Evolutionary conservation across 2,888 invertebrate genomes (phyloP).

Genomic region (Frankliniella intonsa): DNA sequence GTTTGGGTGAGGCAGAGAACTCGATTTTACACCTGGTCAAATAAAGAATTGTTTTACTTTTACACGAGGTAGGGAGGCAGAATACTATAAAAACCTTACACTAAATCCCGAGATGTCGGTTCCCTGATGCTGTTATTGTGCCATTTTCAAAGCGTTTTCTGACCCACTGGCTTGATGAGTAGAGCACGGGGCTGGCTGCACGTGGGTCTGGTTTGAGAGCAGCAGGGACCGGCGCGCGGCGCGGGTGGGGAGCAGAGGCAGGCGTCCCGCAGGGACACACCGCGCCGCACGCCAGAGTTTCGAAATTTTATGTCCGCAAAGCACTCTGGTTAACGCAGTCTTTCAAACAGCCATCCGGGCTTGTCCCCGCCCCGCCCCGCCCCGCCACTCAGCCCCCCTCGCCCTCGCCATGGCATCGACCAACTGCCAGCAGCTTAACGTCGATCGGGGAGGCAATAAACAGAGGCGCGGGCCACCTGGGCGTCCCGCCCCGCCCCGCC

Average conservation of each 20-base stretch:
- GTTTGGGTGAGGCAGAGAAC: no score
- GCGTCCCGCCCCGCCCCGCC: not conserved
- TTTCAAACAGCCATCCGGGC: constrained; percentile 12
- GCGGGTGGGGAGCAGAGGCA: not conserved
- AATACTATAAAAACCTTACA: no score
- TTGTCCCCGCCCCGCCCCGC: not conserved
- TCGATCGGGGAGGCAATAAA: constrained; percentile 26
- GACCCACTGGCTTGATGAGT: no score
- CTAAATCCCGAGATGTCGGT: no score
- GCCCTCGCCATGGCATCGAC: not conserved
- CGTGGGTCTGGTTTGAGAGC: no score
- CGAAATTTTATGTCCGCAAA: constrained; percentile 1
- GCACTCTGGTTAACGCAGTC: constrained; percentile 24
- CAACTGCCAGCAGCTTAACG: constrained; percentile 4
- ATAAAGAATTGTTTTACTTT: no score
- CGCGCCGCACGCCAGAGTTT: not conserved
- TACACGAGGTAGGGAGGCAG: no score
- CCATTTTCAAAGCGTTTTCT: no score
- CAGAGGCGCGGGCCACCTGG: not conserved
- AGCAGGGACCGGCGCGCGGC: not conserved
- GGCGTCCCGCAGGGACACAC: not conserved
- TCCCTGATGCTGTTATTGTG: no score
- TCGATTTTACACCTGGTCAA: no score
- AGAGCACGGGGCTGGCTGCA: no score
- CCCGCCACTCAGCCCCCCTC: no score